Evolutionary conservation across 2,888 invertebrate genomes (phyloP).

Genomic region (Melieria crassipennis): DNA sequence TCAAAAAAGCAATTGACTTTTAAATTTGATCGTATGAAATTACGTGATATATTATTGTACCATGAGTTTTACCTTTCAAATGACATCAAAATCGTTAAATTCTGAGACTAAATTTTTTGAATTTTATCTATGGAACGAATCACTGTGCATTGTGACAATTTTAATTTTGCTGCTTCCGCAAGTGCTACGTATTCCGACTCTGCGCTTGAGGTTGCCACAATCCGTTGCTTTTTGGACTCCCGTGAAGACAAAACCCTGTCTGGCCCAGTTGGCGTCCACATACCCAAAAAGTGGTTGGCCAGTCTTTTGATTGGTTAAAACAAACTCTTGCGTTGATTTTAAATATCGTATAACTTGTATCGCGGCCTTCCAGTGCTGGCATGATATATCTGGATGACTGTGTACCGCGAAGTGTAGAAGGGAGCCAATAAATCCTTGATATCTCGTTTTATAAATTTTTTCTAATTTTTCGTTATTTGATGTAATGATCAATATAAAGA

Average conservation of each 20-base stretch:
- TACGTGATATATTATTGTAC: too few species aligned
- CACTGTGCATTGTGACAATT: too few species aligned
- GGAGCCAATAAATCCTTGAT: conserved; percentile 33
- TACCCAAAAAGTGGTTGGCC: conserved; percentile 16
- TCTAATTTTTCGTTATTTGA: background rate
- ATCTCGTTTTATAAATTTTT: conserved; percentile 27
- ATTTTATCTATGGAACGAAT: too few species aligned
- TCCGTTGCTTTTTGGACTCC: conserved; percentile 33
- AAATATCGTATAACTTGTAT: conserved; percentile 9
- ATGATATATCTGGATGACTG: conserved; percentile 31
- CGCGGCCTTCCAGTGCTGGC: conserved; percentile 31
- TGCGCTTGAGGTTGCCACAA: conserved; percentile 36
- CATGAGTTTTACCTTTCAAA: too few species aligned
- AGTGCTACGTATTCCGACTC: conserved; percentile 37
- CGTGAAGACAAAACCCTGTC: conserved; percentile 23
- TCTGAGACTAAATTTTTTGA: too few species aligned
- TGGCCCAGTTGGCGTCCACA: conserved; percentile 30
- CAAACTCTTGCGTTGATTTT: conserved; percentile 6
- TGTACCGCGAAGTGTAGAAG: conserved; percentile 26
- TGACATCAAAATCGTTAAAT: too few species aligned
- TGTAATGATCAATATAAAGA: background rate
- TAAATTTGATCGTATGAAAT: too few species aligned
- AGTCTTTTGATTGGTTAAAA: conserved; percentile 18
- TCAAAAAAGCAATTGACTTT: too few species aligned
- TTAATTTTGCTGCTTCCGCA: conserved; percentile 2